phyloP scores from a whole-genome alignment of 1,140 invertebrate genomes.

The Drosophila auraria region DNA sequence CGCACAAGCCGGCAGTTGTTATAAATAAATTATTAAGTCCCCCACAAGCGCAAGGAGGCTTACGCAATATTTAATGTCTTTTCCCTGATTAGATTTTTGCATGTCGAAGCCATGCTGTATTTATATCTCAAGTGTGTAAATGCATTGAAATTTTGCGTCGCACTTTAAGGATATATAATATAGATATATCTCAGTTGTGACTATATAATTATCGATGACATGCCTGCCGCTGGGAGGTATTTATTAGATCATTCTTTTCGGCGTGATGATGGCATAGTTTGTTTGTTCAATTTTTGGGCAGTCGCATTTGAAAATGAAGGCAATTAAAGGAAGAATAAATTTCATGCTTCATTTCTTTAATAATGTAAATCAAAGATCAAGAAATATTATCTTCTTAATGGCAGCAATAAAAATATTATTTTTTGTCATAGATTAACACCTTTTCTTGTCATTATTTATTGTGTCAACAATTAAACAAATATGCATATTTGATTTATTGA shows the following conservation, averaged over 20 bases:
- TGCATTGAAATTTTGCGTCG: slow-evolving; percentile 71
- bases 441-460: slow-evolving; percentile 8
- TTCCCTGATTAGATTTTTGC: slow-evolving; percentile 70
- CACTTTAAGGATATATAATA: slow-evolving; percentile 62
- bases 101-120: slow-evolving; percentile 52
- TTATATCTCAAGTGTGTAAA: slow-evolving; percentile 72
- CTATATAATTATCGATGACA: slow-evolving; percentile 79
- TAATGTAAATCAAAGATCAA: neutral
- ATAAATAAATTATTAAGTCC: slow-evolving; percentile 62
- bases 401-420: neutral
- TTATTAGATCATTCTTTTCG: slow-evolving; percentile 73
- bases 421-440: neutral
- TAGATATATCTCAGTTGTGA: slow-evolving; percentile 45
- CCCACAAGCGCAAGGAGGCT: slow-evolving; percentile 46
- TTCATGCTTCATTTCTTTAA: neutral
- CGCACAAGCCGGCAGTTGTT: slow-evolving; percentile 24
- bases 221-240: slow-evolving; percentile 22
- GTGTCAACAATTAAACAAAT: slow-evolving; percentile 14
- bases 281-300: slow-evolving; percentile 19
- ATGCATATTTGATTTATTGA: slow-evolving; percentile 2
- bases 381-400: neutral
- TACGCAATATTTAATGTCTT: slow-evolving; percentile 60
- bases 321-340: slow-evolving; percentile 39
- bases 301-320: neutral
- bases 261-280: slow-evolving; percentile 73